Conservation (phyloP, 2,113 vertebrate genomes). For the Apus apus region DNA sequence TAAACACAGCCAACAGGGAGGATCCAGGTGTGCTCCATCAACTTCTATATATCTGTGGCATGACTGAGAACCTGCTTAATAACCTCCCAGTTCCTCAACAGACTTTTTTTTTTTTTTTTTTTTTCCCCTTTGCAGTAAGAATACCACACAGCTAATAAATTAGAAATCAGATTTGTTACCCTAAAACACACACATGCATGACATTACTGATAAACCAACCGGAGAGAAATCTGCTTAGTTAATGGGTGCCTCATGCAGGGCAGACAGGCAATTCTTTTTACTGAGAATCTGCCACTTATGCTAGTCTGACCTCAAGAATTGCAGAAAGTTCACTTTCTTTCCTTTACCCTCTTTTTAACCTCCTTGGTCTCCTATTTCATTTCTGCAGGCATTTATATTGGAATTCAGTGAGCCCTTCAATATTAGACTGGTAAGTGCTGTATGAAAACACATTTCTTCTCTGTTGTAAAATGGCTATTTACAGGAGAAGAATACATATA, state of each 20-base stretch:
- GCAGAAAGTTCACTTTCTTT: not conserved
- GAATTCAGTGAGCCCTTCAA: not conserved
- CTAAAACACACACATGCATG: not conserved
- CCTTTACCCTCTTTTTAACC: not conserved
- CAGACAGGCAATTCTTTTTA: conserved; percentile 2
- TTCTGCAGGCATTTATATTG: not conserved
- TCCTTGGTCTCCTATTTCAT: not conserved
- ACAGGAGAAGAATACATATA: not conserved
- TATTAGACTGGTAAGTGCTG: not conserved
- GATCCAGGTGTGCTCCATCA: conserved; percentile 38
- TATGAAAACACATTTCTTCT: not conserved
- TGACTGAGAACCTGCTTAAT: not conserved
- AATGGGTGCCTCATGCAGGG: not conserved
- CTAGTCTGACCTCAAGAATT: not conserved
- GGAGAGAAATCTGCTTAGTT: not conserved
- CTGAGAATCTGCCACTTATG: not conserved
- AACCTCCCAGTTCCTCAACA: not conserved
- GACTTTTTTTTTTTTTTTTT: not conserved
- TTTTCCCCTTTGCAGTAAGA: not conserved
- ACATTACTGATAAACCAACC: not conserved
- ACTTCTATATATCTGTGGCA: not conserved
- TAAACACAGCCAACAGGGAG: conserved; percentile 37
- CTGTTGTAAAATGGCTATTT: conserved; percentile 13
- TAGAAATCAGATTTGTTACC: not conserved
- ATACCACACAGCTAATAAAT: not conserved